Base-by-base conservation (phyloP, 2,113 vertebrate species). In the Larimichthys polyactis region DNA sequence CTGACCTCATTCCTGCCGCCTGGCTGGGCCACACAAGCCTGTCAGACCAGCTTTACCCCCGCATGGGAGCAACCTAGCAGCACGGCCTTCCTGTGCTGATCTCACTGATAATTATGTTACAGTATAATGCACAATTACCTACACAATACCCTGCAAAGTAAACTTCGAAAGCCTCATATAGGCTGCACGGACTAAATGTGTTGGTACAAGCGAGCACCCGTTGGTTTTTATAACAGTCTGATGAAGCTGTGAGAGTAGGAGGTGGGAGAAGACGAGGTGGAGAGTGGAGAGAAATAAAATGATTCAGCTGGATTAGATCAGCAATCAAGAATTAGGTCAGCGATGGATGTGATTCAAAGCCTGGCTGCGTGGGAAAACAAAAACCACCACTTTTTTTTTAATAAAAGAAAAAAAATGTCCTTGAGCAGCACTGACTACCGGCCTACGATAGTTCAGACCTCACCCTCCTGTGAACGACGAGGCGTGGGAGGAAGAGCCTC, bases 1-100 rank as follows among this genome's bases (percentile, higher is more conserved):
- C 88, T 91, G 87, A 93, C 91, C 91, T 93, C 91, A 93, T 93
- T 92, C 80, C 83, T 82, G 82, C 71, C 12, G 72, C 82, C 85
- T 83, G 81, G 70, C 64, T 84, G 81, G 83, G 78, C 82, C 73
- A 40, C 2, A 29, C 44, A 66, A 78, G 83, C 88, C 80, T 69
- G 52, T 86, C 75, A 49, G 79, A 75, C 55, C 87, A 74, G 88
- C 87, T 85, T 81, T 65, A 29, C 51, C 75, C 78, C 78, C 71
- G 22, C 40, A 22, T n/a, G 20, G 62, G 71, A 82, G 75, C 54
- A 14, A 60, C 4, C 17, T 29, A 49, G 22, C 11, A 54, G 59
- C 58, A 22, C 49, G 4, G 79, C 59, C 59, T 74, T 85, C 54
- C 82, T 79, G 46, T 73, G 67, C 76, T 75, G 76, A 82, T 69